phyloP scores from a whole-genome alignment of 2,113 vertebrate genomes.

The Natator depressus region DNA sequence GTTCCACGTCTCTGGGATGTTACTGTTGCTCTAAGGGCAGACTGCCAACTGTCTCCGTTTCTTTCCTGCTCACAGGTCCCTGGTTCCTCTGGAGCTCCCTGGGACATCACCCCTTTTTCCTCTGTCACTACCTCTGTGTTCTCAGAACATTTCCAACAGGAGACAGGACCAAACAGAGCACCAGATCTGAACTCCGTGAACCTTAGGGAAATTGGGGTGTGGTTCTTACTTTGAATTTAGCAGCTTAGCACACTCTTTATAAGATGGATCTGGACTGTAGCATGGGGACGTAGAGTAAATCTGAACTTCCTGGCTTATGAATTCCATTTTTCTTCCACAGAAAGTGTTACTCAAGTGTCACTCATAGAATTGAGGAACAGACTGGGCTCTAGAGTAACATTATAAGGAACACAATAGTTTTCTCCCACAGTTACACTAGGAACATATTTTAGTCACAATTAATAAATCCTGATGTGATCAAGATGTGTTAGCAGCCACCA shows the following conservation, averaged over 20 bases:
- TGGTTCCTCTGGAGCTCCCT: rapidly evolving
- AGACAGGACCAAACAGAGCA: background rate
- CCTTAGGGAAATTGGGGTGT: rapidly evolving
- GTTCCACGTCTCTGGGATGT: background rate
- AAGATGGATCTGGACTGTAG: background rate
- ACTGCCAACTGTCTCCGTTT: background rate
- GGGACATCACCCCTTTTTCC: background rate
- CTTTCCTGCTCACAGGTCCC: background rate
- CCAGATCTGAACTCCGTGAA: rapidly evolving
- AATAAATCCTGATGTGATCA: background rate
- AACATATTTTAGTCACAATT: background rate
- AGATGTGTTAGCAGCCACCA: background rate
- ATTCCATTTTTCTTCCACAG: background rate
- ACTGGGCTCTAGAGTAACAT: background rate
- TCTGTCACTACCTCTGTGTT: background rate
- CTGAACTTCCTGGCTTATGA: background rate
- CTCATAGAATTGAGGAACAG: background rate
- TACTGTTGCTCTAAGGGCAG: background rate
- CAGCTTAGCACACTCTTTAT: background rate
- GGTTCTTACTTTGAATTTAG: background rate
- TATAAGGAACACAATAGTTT: rapidly evolving
- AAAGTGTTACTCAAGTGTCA: background rate
- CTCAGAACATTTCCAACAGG: background rate
- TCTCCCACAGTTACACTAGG: background rate
- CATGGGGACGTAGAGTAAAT: rapidly evolving